A percentile compares a stretch with the other conserved stretches of the same genome.
Evolutionary conservation across 2,113 vertebrate species (phyloP).

Genomic region (Gasterosteus nipponicus): DNA sequence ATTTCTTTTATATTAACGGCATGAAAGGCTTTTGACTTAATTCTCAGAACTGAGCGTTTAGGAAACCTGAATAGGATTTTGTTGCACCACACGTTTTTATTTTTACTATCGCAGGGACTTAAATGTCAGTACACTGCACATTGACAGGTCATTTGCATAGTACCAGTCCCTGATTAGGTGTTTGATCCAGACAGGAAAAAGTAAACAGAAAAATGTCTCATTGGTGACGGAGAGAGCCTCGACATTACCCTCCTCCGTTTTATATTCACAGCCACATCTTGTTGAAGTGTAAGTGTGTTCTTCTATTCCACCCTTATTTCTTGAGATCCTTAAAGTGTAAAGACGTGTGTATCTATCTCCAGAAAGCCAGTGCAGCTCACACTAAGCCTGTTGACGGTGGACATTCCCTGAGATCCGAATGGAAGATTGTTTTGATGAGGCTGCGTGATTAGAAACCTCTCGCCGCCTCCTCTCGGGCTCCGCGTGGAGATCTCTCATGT

Average conservation of each 20-base stretch:
- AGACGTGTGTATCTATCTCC: not conserved
- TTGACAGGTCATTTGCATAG: conserved; percentile 25
- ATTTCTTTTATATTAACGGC: not conserved
- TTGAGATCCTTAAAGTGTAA: not conserved
- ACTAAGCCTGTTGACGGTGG: conserved; percentile 6
- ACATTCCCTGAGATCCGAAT: conserved; percentile 26
- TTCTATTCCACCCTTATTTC: not conserved
- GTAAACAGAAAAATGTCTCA: not conserved
- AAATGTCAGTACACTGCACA: not conserved
- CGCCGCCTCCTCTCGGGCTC: conserved; percentile 8
- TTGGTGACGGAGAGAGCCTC: not conserved
- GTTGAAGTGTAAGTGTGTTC: not conserved
- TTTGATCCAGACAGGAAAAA: not conserved
- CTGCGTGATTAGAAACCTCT: conserved; percentile 42
- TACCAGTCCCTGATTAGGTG: not conserved
- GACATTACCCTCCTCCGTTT: not conserved
- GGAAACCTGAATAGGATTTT: not conserved
- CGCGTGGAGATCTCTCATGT: conserved; percentile 41
- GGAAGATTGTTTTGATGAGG: conserved; percentile 50
- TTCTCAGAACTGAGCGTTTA: not conserved
- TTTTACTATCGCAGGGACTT: not conserved
- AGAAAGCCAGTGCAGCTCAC: conserved; percentile 8
- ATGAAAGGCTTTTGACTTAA: not conserved
- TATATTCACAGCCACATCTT: not conserved
- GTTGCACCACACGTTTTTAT: not conserved